phyloP scores from a whole-genome alignment of 2,113 vertebrate species.

The Miniopterus natalensis region DNA sequence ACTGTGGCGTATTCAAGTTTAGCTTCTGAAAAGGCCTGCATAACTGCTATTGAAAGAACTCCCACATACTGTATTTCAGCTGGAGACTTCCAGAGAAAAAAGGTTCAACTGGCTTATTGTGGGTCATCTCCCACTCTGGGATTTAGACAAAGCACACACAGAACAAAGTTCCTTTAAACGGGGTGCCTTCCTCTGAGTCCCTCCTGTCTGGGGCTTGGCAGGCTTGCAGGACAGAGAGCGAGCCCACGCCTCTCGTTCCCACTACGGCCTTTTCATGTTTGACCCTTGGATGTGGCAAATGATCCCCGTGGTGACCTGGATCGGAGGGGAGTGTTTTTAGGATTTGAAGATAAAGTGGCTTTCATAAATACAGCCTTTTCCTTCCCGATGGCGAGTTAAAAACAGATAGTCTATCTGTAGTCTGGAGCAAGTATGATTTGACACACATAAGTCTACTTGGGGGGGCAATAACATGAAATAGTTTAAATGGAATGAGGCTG shows the following conservation, averaged over 20 bases:
- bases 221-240: neutral
- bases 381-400: neutral
- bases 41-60: conserved; percentile 76
- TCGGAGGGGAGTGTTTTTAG: conserved; percentile 24
- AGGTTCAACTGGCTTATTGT: conserved; percentile 81
- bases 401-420: neutral
- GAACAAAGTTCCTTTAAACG: conserved; percentile 82
- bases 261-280: conserved; percentile 67
- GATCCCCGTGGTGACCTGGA: conserved; percentile 61
- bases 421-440: neutral
- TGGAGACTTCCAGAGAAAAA: conserved; percentile 70
- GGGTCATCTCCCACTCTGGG: conserved; percentile 83
- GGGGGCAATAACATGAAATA: neutral
- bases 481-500: neutral
- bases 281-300: conserved; percentile 61
- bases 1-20: conserved; percentile 63
- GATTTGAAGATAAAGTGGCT: conserved; percentile 55
- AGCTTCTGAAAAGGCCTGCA: conserved; percentile 74
- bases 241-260: conserved; percentile 62
- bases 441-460: neutral
- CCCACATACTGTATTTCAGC: conserved; percentile 83
- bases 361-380: conserved; percentile 45
- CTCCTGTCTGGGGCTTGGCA: conserved; percentile 71
- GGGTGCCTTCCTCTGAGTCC: conserved; percentile 68
- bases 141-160: conserved; percentile 81